phyloP scores from a whole-genome alignment of 1,140 invertebrate genomes.

The Tetramorium parvispinum region DNA sequence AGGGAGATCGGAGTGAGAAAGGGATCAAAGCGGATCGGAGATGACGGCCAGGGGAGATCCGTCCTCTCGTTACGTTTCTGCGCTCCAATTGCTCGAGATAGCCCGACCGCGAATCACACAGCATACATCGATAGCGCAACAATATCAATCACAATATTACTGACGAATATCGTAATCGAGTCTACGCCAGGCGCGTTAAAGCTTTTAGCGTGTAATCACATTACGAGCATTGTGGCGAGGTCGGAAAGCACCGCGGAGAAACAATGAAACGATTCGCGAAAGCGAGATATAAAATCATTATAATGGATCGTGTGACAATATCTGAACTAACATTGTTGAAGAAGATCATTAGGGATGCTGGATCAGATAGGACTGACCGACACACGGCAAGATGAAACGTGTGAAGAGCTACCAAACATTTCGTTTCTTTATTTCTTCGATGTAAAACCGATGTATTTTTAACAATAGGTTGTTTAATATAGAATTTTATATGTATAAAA shows the following conservation, averaged over 20 bases:
- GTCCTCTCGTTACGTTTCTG: conserved; percentile 76
- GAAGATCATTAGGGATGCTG: background rate
- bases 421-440: background rate
- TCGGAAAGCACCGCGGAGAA: background rate
- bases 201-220: conserved; percentile 69
- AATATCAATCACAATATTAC: conserved; percentile 64
- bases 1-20: conserved; percentile 59
- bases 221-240: conserved; percentile 23
- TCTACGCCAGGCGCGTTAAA: conserved; percentile 46
- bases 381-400: too few relatives aligned
- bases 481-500: too few relatives aligned
- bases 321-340: background rate
- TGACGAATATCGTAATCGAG: conserved; percentile 20
- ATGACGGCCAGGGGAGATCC: conserved; percentile 63
- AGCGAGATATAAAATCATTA: background rate
- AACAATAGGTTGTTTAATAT: too few relatives aligned
- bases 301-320: background rate
- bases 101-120: conserved; percentile 40
- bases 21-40: conserved; percentile 78
- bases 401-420: background rate
- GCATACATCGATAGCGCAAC: conserved; percentile 6
- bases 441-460: too few relatives aligned
- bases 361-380: background rate
- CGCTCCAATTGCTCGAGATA: conserved; percentile 73
- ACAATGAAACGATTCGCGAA: background rate